These are phyloP conservation scores for Branchipolynoe longqiensis DNA, from an alignment of 2,888 invertebrate genomes.

Conservation along the genomic window DNA sequence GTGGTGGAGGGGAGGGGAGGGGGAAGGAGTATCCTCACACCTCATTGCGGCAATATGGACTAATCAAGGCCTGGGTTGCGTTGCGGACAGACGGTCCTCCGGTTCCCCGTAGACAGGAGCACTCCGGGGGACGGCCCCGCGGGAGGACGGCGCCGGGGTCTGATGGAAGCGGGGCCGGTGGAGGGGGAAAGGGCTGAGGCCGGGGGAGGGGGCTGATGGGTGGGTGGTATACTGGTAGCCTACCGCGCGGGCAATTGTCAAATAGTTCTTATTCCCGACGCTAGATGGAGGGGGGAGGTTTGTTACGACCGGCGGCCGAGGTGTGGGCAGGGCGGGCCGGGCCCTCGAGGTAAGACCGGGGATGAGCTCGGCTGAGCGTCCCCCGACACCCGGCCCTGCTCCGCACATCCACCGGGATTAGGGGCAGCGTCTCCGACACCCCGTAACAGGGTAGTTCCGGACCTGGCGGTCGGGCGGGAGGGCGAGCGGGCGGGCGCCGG, in stretches of 20 bases:
- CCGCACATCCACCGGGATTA: conserved; percentile 29
- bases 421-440: conserved; percentile 24
- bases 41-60: conserved; percentile 8
- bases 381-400: conserved; percentile 18
- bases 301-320: too few relatives aligned
- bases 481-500: not conserved
- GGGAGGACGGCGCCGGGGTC: not conserved
- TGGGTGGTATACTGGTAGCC: not conserved
- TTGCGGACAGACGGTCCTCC: not conserved
- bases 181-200: not conserved
- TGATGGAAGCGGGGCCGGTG: not conserved
- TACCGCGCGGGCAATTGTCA: conserved; percentile 21
- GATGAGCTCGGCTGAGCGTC: conserved; percentile 38
- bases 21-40: not conserved
- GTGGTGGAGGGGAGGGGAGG: not conserved
- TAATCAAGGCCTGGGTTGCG: conserved; percentile 11
- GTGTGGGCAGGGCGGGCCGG: not conserved
- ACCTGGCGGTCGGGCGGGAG: conserved; percentile 1
- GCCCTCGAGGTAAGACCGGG: conserved; percentile 19
- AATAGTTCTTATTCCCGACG: conserved; percentile 41
- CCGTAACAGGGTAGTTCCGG: conserved; percentile 51
- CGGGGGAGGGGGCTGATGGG: not conserved
- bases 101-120: not conserved
- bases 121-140: not conserved
- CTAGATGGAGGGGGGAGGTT: conserved; percentile 17